A percentile compares a stretch with the other conserved stretches of the same genome.
Evolutionary conservation across 2,888 invertebrate genomes (phyloP).

Genomic region (Torymus aiolomorphi): DNA sequence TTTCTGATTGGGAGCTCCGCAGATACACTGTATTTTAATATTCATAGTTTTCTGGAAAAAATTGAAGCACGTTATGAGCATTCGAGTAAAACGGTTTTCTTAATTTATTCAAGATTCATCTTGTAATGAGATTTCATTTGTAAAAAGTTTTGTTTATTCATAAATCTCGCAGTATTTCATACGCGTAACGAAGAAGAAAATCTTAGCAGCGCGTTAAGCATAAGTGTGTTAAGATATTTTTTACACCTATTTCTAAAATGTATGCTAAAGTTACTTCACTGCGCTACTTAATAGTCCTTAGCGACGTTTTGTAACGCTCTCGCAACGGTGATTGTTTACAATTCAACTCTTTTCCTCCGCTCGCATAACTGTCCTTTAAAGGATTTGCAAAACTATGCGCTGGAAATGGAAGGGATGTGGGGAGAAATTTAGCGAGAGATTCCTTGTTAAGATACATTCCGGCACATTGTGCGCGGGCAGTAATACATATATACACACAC

Average conservation of each 20-base stretch:
- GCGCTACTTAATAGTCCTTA: constrained; percentile 2
- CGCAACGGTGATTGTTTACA: constrained; percentile 30
- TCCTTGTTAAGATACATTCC: constrained; percentile 46
- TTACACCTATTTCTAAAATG: neutral
- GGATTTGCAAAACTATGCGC: constrained; percentile 23
- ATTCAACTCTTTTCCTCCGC: constrained; percentile 20
- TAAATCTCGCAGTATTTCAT: too few relatives aligned
- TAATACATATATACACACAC: neutral
- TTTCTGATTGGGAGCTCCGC: too few relatives aligned
- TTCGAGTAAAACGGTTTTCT: too few relatives aligned
- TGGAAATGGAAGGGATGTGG: neutral
- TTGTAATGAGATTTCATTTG: too few relatives aligned
- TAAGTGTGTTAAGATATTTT: constrained; percentile 1
- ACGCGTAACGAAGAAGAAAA: too few relatives aligned
- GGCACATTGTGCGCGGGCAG: neutral
- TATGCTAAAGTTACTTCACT: constrained; percentile 7
- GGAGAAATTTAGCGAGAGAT: constrained; percentile 36
- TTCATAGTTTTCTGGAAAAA: too few relatives aligned
- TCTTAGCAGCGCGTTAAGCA: neutral
- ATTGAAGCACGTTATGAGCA: too few relatives aligned
- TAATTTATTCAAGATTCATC: too few relatives aligned
- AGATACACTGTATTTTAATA: too few relatives aligned
- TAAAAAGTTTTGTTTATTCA: too few relatives aligned
- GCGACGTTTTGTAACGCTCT: neutral
- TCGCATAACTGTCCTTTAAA: constrained; percentile 35